phyloP scores from a whole-genome alignment of 1,140 invertebrate genomes.

The Achatina immaculata region DNA sequence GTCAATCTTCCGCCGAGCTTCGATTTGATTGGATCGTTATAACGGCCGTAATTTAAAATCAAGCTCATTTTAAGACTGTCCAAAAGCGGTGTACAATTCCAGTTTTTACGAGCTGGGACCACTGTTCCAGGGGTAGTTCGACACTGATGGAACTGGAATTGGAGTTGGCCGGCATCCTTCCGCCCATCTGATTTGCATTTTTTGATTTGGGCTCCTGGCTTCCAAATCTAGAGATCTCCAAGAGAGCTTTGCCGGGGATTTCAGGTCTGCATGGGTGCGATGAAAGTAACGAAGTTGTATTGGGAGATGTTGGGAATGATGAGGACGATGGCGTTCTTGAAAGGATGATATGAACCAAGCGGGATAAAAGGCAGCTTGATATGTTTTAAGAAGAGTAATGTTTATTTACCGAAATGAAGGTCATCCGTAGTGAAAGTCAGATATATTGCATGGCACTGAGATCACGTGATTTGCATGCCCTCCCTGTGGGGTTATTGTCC shows the following conservation, averaged over 20 bases:
- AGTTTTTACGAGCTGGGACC: constrained; percentile 7
- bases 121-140: not conserved
- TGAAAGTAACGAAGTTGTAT: not conserved
- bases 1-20: not conserved
- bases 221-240: not conserved
- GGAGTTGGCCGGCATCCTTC: constrained; percentile 2
- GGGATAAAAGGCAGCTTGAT: too few relatives aligned
- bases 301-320: not conserved
- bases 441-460: too few relatives aligned
- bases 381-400: too few relatives aligned
- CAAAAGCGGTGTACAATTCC: not conserved
- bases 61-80: constrained; percentile 22
- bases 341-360: not conserved
- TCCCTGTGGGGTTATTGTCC: too few relatives aligned
- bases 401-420: too few relatives aligned
- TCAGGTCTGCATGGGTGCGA: not conserved
- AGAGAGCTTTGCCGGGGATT: not conserved
- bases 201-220: not conserved
- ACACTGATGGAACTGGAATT: constrained; percentile 30
- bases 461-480: too few relatives aligned
- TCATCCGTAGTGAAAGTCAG: too few relatives aligned
- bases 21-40: constrained; percentile 15
- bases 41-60: constrained; percentile 14
- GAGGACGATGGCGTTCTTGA: too few relatives aligned
- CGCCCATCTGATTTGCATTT: constrained; percentile 33